phyloP scores from a whole-genome alignment of 2,797 vertebrate genomes.

The Phoeniculus purpureus region DNA sequence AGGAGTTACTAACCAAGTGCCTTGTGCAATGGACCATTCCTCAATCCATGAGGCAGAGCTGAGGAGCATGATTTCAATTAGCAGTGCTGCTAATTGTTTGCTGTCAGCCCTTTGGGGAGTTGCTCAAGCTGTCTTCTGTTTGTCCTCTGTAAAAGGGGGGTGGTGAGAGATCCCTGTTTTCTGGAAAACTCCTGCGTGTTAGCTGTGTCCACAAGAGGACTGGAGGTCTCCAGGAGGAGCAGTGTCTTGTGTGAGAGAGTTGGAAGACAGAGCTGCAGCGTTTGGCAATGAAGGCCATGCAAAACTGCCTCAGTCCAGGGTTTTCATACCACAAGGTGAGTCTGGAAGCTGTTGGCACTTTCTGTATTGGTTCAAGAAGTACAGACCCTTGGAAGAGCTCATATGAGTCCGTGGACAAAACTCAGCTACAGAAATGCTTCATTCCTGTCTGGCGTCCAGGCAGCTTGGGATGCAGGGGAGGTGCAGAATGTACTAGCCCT shows the following conservation, averaged over 20 bases:
- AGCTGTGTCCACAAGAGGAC: not conserved
- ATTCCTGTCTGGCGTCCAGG: not conserved
- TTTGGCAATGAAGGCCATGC: rapidly evolving
- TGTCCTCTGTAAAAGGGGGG: not conserved
- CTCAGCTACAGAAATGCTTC: not conserved
- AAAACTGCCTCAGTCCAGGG: not conserved
- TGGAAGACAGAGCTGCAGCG: not conserved
- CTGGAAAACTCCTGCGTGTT: not conserved
- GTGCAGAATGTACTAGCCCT: not conserved
- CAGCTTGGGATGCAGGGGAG: not conserved
- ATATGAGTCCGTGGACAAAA: rapidly evolving
- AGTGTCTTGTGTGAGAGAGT: not conserved
- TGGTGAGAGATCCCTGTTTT: not conserved
- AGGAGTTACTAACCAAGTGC: not conserved
- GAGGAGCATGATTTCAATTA: not conserved
- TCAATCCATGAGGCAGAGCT: not conserved
- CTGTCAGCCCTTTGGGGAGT: not conserved
- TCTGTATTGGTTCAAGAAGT: not conserved
- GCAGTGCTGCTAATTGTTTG: not conserved
- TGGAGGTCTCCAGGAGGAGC: not conserved
- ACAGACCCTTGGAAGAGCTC: not conserved
- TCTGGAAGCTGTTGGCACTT: not conserved
- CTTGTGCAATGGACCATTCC: rapidly evolving
- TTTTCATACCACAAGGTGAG: not conserved
- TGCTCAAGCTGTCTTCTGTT: not conserved